These are phyloP conservation scores for Phoebastria nigripes DNA, from an alignment of 2,797 vertebrate genomes.

Conservation along the genomic window DNA sequence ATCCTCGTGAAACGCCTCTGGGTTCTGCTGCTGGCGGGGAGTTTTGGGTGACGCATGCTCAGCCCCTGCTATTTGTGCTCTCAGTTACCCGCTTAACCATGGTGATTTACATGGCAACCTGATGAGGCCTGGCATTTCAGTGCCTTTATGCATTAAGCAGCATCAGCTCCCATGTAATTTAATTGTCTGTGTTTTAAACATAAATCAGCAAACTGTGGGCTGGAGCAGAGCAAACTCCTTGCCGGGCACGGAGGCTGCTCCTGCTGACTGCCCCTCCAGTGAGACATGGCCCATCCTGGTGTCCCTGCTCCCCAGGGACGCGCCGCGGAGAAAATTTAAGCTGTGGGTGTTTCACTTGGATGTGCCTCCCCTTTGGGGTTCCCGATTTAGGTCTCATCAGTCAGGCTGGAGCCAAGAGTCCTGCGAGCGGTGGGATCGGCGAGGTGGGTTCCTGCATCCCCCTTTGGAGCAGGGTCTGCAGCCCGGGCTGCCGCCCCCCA, in stretches of 20 bases:
- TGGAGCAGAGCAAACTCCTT: not conserved
- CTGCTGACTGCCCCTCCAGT: fast-evolving
- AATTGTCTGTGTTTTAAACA: slow-evolving; percentile 61
- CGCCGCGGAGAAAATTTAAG: fast-evolving
- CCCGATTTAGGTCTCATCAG: not conserved
- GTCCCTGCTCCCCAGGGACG: not conserved
- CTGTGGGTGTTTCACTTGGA: not conserved
- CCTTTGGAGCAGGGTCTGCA: not conserved
- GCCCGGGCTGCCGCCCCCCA: not conserved
- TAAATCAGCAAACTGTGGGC: slow-evolving; percentile 42
- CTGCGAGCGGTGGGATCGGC: fast-evolving
- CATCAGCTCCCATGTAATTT: slow-evolving; percentile 60
- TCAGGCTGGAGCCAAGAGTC: not conserved
- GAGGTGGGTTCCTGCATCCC: not conserved
- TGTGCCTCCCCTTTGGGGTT: not conserved
- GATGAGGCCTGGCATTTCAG: slow-evolving; percentile 59
- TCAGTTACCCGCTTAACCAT: slow-evolving; percentile 12
- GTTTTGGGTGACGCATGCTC: not conserved
- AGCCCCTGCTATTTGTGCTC: not conserved
- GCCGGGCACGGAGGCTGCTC: fast-evolving
- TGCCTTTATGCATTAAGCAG: slow-evolving; percentile 53
- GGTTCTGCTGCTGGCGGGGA: not conserved
- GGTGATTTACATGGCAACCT: slow-evolving; percentile 65
- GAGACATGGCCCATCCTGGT: fast-evolving
- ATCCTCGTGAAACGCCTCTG: fast-evolving